Evolutionary conservation across 2,113 vertebrate species (phyloP).

Genomic region (Pangasianodon hypophthalmus): DNA sequence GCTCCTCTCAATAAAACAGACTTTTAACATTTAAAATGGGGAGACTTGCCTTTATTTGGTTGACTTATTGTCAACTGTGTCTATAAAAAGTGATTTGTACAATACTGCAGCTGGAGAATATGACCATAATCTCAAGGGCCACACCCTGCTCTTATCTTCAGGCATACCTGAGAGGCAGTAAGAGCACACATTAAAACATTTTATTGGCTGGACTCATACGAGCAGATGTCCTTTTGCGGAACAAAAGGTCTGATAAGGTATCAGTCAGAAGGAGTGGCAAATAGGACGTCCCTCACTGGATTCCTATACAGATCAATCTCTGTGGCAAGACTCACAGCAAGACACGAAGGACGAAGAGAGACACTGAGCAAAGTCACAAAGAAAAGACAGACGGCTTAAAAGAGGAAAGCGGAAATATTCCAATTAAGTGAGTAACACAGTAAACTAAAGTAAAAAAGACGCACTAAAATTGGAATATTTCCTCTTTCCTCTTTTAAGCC

Average conservation of each 20-base stretch:
- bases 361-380: neutral
- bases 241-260: conserved; percentile 21
- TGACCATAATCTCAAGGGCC: neutral
- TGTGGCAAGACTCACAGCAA: neutral
- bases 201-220: neutral
- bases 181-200: neutral
- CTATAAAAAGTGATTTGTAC: conserved; percentile 6
- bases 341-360: neutral
- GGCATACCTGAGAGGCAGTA: neutral
- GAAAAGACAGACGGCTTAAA: neutral
- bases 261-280: conserved; percentile 12
- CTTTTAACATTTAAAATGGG: neutral
- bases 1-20: neutral
- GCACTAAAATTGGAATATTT: neutral
- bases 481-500: neutral
- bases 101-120: neutral
- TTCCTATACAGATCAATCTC: neutral
- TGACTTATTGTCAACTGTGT: neutral
- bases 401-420: neutral
- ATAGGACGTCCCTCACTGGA: conserved; percentile 12
- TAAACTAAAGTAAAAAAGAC: neutral
- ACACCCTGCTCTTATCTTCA: conserved; percentile 39
- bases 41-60: neutral
- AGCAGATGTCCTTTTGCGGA: neutral
- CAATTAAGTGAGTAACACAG: too few species aligned